A percentile compares a stretch with the other conserved stretches of the same genome.
Conservation (phyloP, 2,113 vertebrate species). For the Dipodomys merriami region DNA sequence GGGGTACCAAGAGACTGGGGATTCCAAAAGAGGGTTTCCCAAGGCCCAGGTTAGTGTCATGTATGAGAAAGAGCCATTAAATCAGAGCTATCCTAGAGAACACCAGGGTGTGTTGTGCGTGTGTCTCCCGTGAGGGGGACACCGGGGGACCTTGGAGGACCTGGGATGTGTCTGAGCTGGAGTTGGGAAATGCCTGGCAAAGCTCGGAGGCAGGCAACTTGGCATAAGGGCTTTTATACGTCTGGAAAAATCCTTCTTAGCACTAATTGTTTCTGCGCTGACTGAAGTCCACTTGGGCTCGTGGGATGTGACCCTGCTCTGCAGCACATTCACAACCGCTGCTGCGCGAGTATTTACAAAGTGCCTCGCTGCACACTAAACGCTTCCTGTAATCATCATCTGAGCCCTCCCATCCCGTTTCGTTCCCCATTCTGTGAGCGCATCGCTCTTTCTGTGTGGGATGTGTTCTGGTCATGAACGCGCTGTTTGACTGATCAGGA, state of each 20-base stretch:
- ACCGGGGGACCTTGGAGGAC: background rate
- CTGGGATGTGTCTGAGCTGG: background rate
- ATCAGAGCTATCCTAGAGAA: background rate
- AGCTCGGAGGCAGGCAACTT: background rate
- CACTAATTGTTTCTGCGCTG: background rate
- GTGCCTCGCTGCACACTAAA: background rate
- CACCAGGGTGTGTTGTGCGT: fast-evolving
- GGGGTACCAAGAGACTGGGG: background rate
- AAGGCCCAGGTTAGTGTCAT: background rate
- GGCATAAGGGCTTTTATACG: background rate
- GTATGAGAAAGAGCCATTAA: background rate
- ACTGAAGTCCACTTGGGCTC: background rate
- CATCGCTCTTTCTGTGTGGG: background rate
- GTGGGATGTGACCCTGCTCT: background rate
- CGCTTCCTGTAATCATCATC: background rate
- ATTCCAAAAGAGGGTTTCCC: background rate
- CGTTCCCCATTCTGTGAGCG: background rate
- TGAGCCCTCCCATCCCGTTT: background rate
- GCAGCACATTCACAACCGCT: background rate
- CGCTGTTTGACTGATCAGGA: background rate
- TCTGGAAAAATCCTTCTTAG: background rate
- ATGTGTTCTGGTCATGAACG: background rate
- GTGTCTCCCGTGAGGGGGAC: background rate
- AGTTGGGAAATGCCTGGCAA: background rate
- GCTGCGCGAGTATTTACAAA: constrained; percentile 4